phyloP scores from a whole-genome alignment of 2,888 invertebrate species.

The Zaprionus bogoriensis region DNA sequence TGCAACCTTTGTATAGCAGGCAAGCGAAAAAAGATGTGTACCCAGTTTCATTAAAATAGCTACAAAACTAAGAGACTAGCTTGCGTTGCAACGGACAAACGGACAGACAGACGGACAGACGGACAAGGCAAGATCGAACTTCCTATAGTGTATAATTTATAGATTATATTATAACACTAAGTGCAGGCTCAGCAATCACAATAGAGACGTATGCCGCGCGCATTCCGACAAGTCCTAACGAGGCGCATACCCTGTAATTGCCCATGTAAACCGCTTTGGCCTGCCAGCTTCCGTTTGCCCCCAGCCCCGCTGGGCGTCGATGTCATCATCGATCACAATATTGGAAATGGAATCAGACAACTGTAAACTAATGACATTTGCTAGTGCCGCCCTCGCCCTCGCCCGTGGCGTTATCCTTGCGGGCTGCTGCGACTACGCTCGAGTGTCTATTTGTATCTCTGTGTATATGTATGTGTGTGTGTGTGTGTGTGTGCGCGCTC shows the following conservation, averaged over 20 bases:
- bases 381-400: background rate
- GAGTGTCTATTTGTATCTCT: background rate
- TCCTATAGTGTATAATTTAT: too few relatives aligned
- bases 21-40: too few relatives aligned
- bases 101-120: too few relatives aligned
- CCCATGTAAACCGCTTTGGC: background rate
- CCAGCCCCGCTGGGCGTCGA: background rate
- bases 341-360: conserved; percentile 74
- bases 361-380: conserved; percentile 80
- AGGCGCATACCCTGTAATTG: background rate
- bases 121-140: too few relatives aligned
- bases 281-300: background rate
- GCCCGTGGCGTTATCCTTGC: conserved; percentile 16
- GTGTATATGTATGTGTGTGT: conserved; percentile 5
- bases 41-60: too few relatives aligned
- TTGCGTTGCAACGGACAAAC: too few relatives aligned
- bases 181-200: too few relatives aligned
- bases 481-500: conserved; percentile 30
- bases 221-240: too few relatives aligned
- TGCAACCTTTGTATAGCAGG: too few relatives aligned
- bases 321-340: conserved; percentile 75
- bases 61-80: too few relatives aligned
- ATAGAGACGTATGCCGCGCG: too few relatives aligned
- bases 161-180: too few relatives aligned
- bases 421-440: conserved; percentile 7